Evolutionary conservation across 2,888 invertebrate genomes (phyloP), one percentile per base, ranked within the genome.

Genomic region (Noctuana brunneofusca): DNA sequence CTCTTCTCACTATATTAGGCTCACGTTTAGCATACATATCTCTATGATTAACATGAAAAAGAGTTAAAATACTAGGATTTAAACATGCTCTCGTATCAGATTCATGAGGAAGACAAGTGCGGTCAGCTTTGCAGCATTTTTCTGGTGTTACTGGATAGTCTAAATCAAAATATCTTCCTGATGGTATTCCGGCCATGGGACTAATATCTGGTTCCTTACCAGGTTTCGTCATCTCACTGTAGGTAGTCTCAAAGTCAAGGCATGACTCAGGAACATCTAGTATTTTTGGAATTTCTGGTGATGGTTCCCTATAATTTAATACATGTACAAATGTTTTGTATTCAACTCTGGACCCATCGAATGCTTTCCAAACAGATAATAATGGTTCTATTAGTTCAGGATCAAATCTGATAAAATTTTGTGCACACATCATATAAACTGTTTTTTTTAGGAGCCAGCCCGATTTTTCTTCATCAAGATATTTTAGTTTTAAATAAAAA

Each of bases 281-380:
- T 64, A 92, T 80, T 77, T 89, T 87, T 3, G 87, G 85, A 22
- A 92, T 76, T 60, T 84, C 79, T 27, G 87, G 86, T 18, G 81
- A 81, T 8, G 83, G 83, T 67, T 82, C 78, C 69, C 82, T 87
- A 55, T 84, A 87, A 71, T 93, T 89, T 14, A 93, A 75, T 3
- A 93, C 73, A 54, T 85, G 83, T 4, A 92, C 80, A 70, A 93
- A 93, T 27, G 76, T 87, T 73, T 84, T 81, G 58, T 93, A 93
- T 69, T 92, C 75, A 56, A 93, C 87, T 58, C 76, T 76, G 12
- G 81, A 75, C 6, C 91, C 87, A 54, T 88, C 79, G 63, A 92
- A 89, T 12, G 92, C 91, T 18, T 86, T 72, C 80, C 92, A 85
- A 70, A 90, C 76, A 9, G 75, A 74, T 30, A 93, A 73, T 11